These are phyloP conservation scores for Orthonevra nobilis DNA, from an alignment of 2,888 invertebrate species.

Conservation along the genomic window DNA sequence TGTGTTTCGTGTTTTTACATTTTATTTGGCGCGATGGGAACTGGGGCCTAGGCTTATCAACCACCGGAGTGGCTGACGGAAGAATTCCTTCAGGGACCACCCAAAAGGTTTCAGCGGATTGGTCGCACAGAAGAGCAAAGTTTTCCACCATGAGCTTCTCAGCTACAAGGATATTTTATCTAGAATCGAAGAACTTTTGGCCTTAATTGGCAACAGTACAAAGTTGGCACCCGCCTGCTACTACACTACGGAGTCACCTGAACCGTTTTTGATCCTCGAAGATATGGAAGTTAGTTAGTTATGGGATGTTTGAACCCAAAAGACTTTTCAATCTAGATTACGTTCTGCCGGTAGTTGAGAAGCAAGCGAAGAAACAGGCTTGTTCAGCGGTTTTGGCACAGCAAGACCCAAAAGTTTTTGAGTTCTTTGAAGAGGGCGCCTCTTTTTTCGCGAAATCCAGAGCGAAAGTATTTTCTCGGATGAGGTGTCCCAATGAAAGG, in stretches of 20 bases:
- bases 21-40: slow-evolving; percentile 74
- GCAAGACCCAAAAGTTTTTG: slow-evolving; percentile 75
- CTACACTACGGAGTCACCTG: slow-evolving; percentile 78
- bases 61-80: slow-evolving; percentile 77
- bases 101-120: slow-evolving; percentile 78
- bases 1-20: no score
- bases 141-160: slow-evolving; percentile 78
- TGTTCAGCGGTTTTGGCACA: slow-evolving; percentile 79
- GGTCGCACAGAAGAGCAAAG: slow-evolving; percentile 77
- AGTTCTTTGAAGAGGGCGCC: slow-evolving; percentile 77
- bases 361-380: slow-evolving; percentile 83
- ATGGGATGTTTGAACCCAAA: slow-evolving; percentile 81
- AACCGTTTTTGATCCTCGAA: slow-evolving; percentile 81
- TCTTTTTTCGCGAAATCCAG: slow-evolving; percentile 78
- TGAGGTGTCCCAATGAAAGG: slow-evolving; percentile 78
- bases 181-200: slow-evolving; percentile 75
- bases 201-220: slow-evolving; percentile 76
- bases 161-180: slow-evolving; percentile 78
- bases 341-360: slow-evolving; percentile 81
- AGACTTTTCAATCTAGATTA: slow-evolving; percentile 82
- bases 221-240: slow-evolving; percentile 78
- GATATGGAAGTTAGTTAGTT: slow-evolving; percentile 82
- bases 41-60: slow-evolving; percentile 75
- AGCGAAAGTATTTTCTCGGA: slow-evolving; percentile 77
- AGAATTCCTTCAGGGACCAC: slow-evolving; percentile 78